These are phyloP conservation scores for Cotesia chilonis DNA, from an alignment of 1,140 invertebrate species.

Conservation along the genomic window DNA sequence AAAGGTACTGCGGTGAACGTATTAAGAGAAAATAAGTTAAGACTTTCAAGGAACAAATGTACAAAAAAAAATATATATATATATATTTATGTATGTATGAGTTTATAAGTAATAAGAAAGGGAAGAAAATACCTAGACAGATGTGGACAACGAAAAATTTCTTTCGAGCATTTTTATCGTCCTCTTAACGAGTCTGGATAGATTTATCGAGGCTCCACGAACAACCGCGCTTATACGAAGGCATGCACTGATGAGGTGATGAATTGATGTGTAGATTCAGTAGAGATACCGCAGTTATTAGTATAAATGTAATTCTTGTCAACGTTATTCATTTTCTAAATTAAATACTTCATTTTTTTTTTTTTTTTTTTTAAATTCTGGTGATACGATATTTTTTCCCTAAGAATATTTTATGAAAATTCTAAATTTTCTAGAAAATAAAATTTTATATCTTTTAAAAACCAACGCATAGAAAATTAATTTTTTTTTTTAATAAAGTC, in stretches of 20 bases:
- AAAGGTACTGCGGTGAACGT: conserved; percentile 10
- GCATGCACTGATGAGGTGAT: too few species aligned
- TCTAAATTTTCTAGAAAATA: too few species aligned
- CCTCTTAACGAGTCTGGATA: conserved; percentile 25
- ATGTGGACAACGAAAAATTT: conserved; percentile 15
- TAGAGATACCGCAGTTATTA: conserved; percentile 1
- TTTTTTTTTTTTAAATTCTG: too few species aligned
- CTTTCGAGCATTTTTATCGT: conserved; percentile 21
- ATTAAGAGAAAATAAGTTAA: background rate
- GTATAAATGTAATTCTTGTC: too few species aligned
- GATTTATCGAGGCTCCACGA: conserved; percentile 17
- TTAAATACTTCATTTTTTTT: too few species aligned
- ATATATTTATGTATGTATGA: background rate
- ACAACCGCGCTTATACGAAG: too few species aligned
- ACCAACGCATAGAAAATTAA: too few species aligned
- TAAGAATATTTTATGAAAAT: too few species aligned
- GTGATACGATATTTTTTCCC: too few species aligned
- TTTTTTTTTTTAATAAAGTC: too few species aligned
- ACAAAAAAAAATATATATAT: background rate
- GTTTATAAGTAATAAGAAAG: background rate
- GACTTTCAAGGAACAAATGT: background rate
- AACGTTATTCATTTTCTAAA: too few species aligned
- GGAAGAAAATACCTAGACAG: conserved; percentile 13
- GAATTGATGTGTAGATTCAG: conserved; percentile 3
- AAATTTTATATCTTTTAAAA: too few species aligned